Base-by-base conservation (phyloP, 2,797 vertebrate genomes). In the Squalus acanthias region DNA sequence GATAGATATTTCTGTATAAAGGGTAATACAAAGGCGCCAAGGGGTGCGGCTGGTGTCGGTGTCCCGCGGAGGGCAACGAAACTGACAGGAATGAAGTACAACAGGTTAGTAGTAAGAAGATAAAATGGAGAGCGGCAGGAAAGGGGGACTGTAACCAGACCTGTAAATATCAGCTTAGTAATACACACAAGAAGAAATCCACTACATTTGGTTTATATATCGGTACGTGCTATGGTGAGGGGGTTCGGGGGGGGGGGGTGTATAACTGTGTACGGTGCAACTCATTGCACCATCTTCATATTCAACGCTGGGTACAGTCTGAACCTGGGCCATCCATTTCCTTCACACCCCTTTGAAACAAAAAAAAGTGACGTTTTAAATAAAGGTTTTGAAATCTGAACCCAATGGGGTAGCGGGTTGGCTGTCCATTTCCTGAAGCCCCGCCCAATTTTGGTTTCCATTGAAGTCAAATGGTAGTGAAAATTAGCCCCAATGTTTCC, bases 1-100 rank as follows among this genome's bases (percentile, higher is more conserved):
- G 26, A 74, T 70, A 95, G 67, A 95, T 95, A 95, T 26, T 95
- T 95, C 70, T 57, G 46, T 95, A 72, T 53, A 95, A 95, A 95
- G 94, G 94, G 39, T 93, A 93, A 93, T 93, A 93, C 65, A 93
- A 93, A 92, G 63, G 12, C n/a, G 0, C 20, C n/a, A 26, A 24
- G 17, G n/a, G n/a, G n/a, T 57, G 7, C 33, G 15, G 33, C 6
- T 39, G 57, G 29, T 12, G 53, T 60, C 12, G 53, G 13, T 33
- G 2, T 13, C 22, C 63, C 1, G 33, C 60, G 46, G 63, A 67
- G 39, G 39, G 39, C 88, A 91, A 24, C 88, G 12, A 63, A 33
- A 2, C 88, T 26, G 33, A 10, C 4, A 93, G 46, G 82, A 85
- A 85, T 24, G 82, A 85, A 85, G 63, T 39, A 67, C 63, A 93